These are phyloP conservation scores for Menura novaehollandiae DNA, from an alignment of 2,113 vertebrate species.

Conservation along the genomic window DNA sequence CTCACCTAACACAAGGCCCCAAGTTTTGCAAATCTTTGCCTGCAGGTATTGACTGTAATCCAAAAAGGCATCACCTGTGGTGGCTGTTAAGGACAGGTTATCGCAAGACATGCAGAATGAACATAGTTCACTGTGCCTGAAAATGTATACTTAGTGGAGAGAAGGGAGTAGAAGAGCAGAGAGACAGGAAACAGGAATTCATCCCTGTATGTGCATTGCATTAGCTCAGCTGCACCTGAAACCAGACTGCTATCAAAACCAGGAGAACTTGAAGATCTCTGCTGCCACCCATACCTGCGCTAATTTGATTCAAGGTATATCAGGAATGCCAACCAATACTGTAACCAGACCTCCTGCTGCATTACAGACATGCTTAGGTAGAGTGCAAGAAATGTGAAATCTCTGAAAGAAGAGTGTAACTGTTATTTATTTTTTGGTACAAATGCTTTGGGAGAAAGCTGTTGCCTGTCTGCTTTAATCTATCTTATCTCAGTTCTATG, in stretches of 20 bases:
- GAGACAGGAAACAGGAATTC: not conserved
- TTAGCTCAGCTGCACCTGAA: not conserved
- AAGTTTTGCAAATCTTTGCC: not conserved
- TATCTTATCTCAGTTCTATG: not conserved
- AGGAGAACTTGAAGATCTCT: not conserved
- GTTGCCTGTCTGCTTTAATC: not conserved
- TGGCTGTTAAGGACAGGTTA: not conserved
- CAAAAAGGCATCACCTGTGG: not conserved
- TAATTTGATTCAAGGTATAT: not conserved
- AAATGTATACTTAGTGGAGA: not conserved
- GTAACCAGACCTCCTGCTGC: not conserved
- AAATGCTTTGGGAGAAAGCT: not conserved
- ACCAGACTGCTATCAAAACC: not conserved
- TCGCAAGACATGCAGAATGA: not conserved
- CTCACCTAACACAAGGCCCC: not conserved
- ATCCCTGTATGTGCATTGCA: not conserved
- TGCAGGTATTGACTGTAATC: not conserved
- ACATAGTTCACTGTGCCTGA: not conserved
- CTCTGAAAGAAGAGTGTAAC: not conserved
- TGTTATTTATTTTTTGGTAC: not conserved
- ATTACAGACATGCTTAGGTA: not conserved
- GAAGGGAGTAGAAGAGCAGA: not conserved
- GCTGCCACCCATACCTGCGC: not conserved
- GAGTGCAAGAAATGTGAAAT: accelerated
- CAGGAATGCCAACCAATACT: not conserved